Base-by-base conservation (phyloP, 2,113 vertebrate species). In the Gallinago jamesoni region DNA sequence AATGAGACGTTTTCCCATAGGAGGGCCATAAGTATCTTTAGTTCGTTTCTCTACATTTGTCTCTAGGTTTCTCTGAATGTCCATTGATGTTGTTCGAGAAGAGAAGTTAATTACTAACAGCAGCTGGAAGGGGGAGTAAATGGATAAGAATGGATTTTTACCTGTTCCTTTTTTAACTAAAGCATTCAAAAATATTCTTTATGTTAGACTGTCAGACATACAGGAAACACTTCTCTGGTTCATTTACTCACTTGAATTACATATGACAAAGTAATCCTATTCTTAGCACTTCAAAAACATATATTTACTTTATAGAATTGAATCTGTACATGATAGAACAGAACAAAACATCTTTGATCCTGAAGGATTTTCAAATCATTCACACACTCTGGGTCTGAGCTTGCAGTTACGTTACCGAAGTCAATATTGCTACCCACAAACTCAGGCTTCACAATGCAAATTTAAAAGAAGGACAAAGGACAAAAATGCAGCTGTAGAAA, bases 81-180 rank as follows among this genome's bases (percentile, higher is more conserved):
- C 99, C 98, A 99, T 96, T 77, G 99, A 99, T 5, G 99, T 99
- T 56, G 99, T 99, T 84, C 99, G 98, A 33, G 99, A 99, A 59
- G 99, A 99, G 96, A 99, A 99, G 93, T 97, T 99, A 94, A 99
- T 99, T 6, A 96, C 98, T 57, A 99, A 95, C 84, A 99, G 96
- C 37, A 98, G 98, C 99, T 99, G 97, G 41, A 91, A 77, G 73
- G 41, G 27, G 73, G 68, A 81, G 23, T 24, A 55, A 23, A 41
- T 52, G 3, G 28, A 21, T n/a, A 50, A 76, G 19, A 77, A 92
- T 24, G 10, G 24, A 87, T 83, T 85, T 86, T 73, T 62, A 70
- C 6, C 17, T 57, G 18, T 9, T 87, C 5, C 50, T 35, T n/a
- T 76, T 67, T 45, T 41, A 35, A 70, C 27, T 67, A 62, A 3